phyloP scores from a whole-genome alignment of 2,888 invertebrate species.

The Acleris laterana region DNA sequence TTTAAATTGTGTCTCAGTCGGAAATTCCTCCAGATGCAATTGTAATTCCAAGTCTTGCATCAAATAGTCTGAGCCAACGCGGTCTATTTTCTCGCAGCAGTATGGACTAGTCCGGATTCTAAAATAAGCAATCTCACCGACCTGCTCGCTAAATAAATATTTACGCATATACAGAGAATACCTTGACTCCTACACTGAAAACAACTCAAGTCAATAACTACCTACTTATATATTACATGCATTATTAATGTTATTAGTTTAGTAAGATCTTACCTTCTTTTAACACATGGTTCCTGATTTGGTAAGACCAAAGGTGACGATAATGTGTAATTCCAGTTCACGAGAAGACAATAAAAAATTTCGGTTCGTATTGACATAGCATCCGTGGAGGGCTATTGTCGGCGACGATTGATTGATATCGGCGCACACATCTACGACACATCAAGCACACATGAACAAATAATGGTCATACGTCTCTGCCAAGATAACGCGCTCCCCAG shows the following conservation, averaged over 20 bases:
- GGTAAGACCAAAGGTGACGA: not conserved
- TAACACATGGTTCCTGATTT: not conserved
- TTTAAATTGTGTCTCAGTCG: conserved; percentile 22
- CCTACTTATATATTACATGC: not conserved
- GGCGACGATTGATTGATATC: conserved; percentile 69
- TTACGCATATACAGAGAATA: not conserved
- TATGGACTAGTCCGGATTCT: conserved; percentile 14
- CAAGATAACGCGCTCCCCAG: conserved; percentile 77
- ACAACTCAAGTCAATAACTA: not conserved
- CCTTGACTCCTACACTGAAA: conserved; percentile 3
- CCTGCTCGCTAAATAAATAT: conserved; percentile 6
- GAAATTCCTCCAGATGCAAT: conserved; percentile 14
- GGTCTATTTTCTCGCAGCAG: conserved; percentile 12
- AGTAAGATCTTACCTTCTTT: too few species aligned
- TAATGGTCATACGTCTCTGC: conserved; percentile 78
- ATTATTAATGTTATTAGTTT: too few species aligned
- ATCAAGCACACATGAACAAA: conserved; percentile 67
- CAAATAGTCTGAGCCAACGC: conserved; percentile 19
- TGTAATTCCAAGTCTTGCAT: conserved; percentile 25
- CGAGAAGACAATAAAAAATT: conserved; percentile 42
- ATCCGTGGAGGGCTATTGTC: conserved; percentile 61
- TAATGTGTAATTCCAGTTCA: conserved; percentile 39
- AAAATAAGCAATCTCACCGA: conserved; percentile 16
- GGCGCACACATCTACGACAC: conserved; percentile 44
- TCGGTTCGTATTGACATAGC: conserved; percentile 52